Base-by-base conservation (phyloP, 2,113 vertebrate species). In the Varanus komodoensis region DNA sequence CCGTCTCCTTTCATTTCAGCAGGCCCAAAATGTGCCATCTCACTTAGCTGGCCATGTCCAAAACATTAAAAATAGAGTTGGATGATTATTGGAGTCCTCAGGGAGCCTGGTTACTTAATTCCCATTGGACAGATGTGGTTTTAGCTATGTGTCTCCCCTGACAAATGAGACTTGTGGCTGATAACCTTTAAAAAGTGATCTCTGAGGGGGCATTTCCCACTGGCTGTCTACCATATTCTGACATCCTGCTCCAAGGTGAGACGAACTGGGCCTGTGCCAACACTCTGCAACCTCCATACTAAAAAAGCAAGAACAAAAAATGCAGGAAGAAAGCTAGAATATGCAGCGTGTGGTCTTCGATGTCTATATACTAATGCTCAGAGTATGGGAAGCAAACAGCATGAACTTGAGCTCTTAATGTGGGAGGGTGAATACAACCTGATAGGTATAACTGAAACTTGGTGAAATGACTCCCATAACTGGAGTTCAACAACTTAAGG, bases 131-230 rank as follows among this genome's bases (percentile, higher is more conserved):
- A 81, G 34, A 71, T 81, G 7, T 32, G 25, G 79, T 67, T 73
- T 64, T 84, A 78, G 57, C 48, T 32, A 44, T 80, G 64, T 64
- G 0, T 14, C 6, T 83, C 61, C 84, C 68, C 77, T 88, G 77
- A 71, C 32, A n/a, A 89, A 87, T 85, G 68, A 86, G 64, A 61
- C 67, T 92, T 0, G 0, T 73, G 87, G 84, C 84, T 88, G 86
- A 50, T 0, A 0, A 80, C 86, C 77, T 93, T 89, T 52, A 71
- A 79, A 82, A 87, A 91, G 34, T 29, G 38, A 82, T 89, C 87
- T 89, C 89, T 83, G 90, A 89, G 84, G 86, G 23, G 88, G 0
- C 52, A 17, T 93, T 94, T 93, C 84, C 74, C 74, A 82, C 77
- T 23, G 69, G 80, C n/a, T 38, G 71, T 83, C 73, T 29, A 25